Evolutionary conservation across 1,140 invertebrate species (phyloP), one percentile per base, ranked within the genome.

Genomic region (Drosophila pruinosa): DNA sequence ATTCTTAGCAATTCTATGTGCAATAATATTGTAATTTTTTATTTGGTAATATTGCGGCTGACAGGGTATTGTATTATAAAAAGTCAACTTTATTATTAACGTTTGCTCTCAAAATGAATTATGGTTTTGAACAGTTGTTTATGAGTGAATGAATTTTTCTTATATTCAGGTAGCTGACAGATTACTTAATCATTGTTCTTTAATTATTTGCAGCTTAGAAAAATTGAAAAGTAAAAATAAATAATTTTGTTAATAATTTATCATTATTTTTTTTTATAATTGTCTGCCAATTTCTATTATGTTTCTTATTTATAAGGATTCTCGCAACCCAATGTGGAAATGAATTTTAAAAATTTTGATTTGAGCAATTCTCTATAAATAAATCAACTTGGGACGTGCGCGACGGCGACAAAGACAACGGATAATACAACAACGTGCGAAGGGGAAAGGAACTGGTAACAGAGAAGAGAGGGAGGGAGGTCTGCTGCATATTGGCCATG

Each of bases 281-380:
- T 0, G n/a, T 31, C 6, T 34, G 31, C n/a, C n/a, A 48, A 4
- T 48, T 22, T 59, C 1, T 12, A 12, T 39, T 5, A 38, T 45
- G 22, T 19, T 26, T 14, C 14, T 36, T 10, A 4, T 43, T n/a
- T 14, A 24, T 17, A 43, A 38, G 36, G 36, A 38, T 41, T n/a
- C 26, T 12, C 5, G 6, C 7, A 43, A 12, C 7, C 2, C 19
- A 8, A 24, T 19, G n/a, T 31, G 17, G 4, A 19, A 19, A 38
- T 41, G 14, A 53, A 56, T 47, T 52, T 1, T 6, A 48, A 31
- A 39, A 15, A 38, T 58, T 34, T 53, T 26, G 36, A 58, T 48
- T 59, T 59, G 10, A 65, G 56, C 31, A 69, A 52, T 62, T 71
- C 22, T 50, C 67, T 68, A 82, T 80, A 88, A 86, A 86, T 88